Evolutionary conservation across 1,140 invertebrate species (phyloP).

Genomic region (Dryas iulia): DNA sequence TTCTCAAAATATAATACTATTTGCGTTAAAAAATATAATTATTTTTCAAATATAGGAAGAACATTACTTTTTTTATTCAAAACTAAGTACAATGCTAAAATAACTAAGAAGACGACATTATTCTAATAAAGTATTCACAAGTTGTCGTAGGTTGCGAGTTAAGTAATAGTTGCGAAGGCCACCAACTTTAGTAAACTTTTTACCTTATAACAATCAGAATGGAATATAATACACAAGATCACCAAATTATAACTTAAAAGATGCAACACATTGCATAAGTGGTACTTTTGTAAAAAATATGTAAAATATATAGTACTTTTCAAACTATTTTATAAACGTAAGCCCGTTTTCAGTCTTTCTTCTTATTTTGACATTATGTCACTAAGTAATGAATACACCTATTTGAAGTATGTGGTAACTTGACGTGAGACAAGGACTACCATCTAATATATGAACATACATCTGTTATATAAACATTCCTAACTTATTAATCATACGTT

Average conservation of each 20-base stretch:
- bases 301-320: not conserved
- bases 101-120: slow-evolving; percentile 54
- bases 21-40: no score
- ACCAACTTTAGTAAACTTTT: slow-evolving; percentile 27
- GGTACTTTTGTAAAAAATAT: not conserved
- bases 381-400: not conserved
- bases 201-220: not conserved
- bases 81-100: slow-evolving; percentile 38
- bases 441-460: not conserved
- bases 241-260: not conserved
- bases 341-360: not conserved
- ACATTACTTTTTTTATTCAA: not conserved
- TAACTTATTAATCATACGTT: no score
- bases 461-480: no score
- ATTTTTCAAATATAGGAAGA: no score
- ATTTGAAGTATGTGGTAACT: not conserved
- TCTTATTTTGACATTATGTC: slow-evolving; percentile 2
- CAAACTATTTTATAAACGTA: not conserved
- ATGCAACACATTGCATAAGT: not conserved
- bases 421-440: not conserved
- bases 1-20: no score
- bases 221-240: not conserved
- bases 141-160: slow-evolving; percentile 48
- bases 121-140: slow-evolving; percentile 47
- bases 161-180: slow-evolving; percentile 63